A percentile compares a stretch with the other conserved stretches of the same genome.
phyloP scores from a whole-genome alignment of 2,797 vertebrate genomes.

The Potorous gilbertii region DNA sequence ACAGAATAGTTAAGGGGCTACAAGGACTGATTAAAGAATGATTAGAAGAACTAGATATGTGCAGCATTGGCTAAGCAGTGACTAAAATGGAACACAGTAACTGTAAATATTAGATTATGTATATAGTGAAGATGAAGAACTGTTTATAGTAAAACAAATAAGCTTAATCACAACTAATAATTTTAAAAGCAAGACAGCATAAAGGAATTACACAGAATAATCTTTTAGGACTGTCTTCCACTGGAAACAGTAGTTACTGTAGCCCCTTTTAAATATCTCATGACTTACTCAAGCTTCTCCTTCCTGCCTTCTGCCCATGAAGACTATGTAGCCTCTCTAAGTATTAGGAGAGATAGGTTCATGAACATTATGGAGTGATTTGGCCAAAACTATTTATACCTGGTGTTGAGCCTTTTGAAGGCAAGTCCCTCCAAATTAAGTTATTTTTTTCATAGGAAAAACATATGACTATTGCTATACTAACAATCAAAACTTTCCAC shows the following conservation, averaged over 20 bases:
- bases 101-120: constrained; percentile 22
- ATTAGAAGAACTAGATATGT: neutral
- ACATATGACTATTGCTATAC: neutral
- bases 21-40: constrained; percentile 3
- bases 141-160: constrained; percentile 2
- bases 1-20: neutral
- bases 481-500: neutral
- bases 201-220: neutral
- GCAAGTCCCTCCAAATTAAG: no score
- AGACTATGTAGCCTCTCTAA: neutral
- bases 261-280: neutral
- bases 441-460: no score
- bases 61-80: neutral
- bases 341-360: neutral
- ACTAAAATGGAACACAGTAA: neutral
- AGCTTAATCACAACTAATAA: neutral
- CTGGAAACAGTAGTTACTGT: neutral
- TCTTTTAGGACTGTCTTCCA: neutral
- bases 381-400: neutral
- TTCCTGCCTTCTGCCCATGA: neutral
- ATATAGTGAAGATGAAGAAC: neutral
- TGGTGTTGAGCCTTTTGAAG: no score
- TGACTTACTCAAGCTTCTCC: neutral
- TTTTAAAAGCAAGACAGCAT: neutral
- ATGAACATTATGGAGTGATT: neutral